Conservation (phyloP, 2,888 invertebrate species). For the Hemaris fuciformis region DNA sequence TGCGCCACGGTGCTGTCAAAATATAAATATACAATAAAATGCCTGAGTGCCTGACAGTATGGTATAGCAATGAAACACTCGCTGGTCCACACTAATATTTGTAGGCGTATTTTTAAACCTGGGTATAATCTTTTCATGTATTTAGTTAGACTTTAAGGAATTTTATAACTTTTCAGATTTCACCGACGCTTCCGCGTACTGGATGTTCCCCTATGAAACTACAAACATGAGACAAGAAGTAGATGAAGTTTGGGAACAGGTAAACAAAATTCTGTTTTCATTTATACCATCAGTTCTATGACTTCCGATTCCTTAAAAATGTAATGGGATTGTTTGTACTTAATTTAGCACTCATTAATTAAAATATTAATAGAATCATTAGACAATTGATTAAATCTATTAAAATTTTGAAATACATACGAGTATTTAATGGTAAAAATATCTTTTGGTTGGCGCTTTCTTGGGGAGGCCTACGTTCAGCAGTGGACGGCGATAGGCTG, state of each 20-base stretch:
- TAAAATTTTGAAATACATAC: too few species aligned
- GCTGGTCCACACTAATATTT: not conserved
- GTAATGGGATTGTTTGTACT: too few species aligned
- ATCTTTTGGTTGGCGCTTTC: too few species aligned
- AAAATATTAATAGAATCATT: too few species aligned
- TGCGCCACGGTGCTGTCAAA: too few species aligned
- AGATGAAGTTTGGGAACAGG: conserved; percentile 90
- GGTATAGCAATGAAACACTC: not conserved
- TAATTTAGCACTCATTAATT: too few species aligned
- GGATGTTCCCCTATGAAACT: conserved; percentile 94
- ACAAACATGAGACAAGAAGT: conserved; percentile 88
- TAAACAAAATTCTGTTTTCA: conserved; percentile 23
- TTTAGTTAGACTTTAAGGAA: not conserved
- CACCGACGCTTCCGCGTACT: conserved; percentile 92
- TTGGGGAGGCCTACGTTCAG: too few species aligned
- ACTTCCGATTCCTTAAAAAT: not conserved
- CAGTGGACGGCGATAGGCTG: too few species aligned
- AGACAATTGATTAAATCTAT: too few species aligned
- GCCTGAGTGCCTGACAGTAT: too few species aligned
- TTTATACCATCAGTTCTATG: not conserved
- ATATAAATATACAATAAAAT: not conserved
- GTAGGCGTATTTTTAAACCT: not conserved
- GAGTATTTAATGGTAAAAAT: too few species aligned
- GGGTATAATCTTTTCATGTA: not conserved
- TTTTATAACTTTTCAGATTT: conserved; percentile 84